phyloP scores from a whole-genome alignment of 37 sponge, comb jelly and placozoan genomes.

The Ephydatia muelleri region DNA sequence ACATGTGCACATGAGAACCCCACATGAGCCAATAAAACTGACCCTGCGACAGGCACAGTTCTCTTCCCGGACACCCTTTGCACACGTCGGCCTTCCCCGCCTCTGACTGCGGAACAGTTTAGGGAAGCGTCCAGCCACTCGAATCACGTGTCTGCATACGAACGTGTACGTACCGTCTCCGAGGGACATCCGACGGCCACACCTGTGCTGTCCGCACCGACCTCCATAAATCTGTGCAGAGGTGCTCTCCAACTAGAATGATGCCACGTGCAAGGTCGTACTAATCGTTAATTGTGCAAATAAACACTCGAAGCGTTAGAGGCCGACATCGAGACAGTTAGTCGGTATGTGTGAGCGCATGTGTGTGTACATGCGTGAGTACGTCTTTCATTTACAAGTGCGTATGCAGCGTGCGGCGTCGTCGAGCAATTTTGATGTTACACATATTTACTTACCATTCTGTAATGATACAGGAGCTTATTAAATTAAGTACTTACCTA shows the following conservation, averaged over 20 bases:
- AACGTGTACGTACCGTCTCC: constrained; percentile 39
- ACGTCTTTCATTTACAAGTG: too few relatives aligned
- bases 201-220: not conserved
- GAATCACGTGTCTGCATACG: not conserved
- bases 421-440: too few relatives aligned
- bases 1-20: not conserved
- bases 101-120: constrained; percentile 9
- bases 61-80: constrained; percentile 87
- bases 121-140: not conserved
- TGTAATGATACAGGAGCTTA: too few relatives aligned
- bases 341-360: not conserved
- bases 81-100: constrained; percentile 86
- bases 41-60: constrained; percentile 71
- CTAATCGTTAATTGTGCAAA: not conserved
- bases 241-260: not conserved
- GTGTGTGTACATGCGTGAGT: too few relatives aligned
- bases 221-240: not conserved
- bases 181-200: constrained; percentile 56
- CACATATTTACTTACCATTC: too few relatives aligned
- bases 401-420: too few relatives aligned
- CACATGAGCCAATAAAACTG: not conserved
- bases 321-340: not conserved
- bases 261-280: not conserved
- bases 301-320: not conserved
- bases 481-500: too few relatives aligned